Evolutionary conservation across 2,888 invertebrate genomes (phyloP).

Genomic region (Noctuana brunneofusca): DNA sequence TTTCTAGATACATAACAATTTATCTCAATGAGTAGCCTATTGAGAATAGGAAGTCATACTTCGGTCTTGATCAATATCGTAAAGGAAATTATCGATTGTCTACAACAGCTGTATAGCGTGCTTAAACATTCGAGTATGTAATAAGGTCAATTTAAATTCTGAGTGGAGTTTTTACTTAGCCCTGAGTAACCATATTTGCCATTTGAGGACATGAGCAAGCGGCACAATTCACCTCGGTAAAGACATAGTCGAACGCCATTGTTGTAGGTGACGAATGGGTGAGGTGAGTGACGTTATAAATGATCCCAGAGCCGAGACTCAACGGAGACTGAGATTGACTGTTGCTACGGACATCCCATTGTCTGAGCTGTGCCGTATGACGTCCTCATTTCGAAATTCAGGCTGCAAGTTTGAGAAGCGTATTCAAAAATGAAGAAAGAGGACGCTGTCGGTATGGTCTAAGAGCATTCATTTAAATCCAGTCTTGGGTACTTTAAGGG

Average conservation of each 20-base stretch:
- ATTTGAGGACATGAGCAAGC: constrained; percentile 1
- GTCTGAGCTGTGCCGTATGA: constrained; percentile 14
- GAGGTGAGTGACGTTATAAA: constrained; percentile 20
- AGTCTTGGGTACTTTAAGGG: too few species aligned
- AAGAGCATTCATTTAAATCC: too few species aligned
- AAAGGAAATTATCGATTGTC: too few species aligned
- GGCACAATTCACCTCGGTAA: neutral
- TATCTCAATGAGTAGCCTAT: too few species aligned
- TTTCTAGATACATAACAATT: too few species aligned
- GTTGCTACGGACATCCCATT: constrained; percentile 11
- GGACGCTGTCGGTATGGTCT: too few species aligned
- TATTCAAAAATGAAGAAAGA: neutral
- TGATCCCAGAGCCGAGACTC: constrained; percentile 3
- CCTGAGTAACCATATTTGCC: neutral
- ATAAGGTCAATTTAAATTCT: too few species aligned
- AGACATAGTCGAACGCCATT: constrained; percentile 1
- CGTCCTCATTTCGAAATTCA: constrained; percentile 25
- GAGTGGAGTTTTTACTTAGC: too few species aligned
- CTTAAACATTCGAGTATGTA: too few species aligned
- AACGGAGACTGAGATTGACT: constrained; percentile 26
- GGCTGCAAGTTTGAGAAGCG: neutral
- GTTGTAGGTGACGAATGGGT: constrained; percentile 24
- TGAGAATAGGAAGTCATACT: too few species aligned
- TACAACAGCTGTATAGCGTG: too few species aligned
- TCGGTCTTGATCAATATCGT: too few species aligned